These are phyloP conservation scores for Phrynocephalus guinanensis DNA, from an alignment of 2,797 vertebrate genomes.

Conservation along the genomic window DNA sequence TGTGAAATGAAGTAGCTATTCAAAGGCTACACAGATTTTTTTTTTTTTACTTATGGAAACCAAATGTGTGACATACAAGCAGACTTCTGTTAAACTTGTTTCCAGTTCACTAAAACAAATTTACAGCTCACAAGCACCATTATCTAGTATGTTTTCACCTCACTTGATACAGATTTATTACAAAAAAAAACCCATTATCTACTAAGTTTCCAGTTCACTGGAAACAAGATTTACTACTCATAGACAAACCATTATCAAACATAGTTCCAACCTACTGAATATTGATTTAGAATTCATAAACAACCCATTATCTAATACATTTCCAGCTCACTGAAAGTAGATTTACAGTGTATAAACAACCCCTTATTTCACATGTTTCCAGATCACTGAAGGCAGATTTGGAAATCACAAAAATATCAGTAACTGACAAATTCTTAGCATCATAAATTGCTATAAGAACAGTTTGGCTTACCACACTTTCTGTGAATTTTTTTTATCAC, in stretches of 20 bases:
- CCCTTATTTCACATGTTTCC: slow-evolving; percentile 76
- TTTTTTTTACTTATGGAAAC: slow-evolving; percentile 46
- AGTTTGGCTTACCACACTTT: background rate
- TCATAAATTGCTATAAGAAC: background rate
- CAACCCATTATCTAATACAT: slow-evolving; percentile 75
- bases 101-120: slow-evolving; percentile 76
- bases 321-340: slow-evolving; percentile 71
- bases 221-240: slow-evolving; percentile 80
- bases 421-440: slow-evolving; percentile 45
- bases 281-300: slow-evolving; percentile 86
- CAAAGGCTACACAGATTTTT: slow-evolving; percentile 53
- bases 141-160: slow-evolving; percentile 79
- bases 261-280: slow-evolving; percentile 81
- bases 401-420: slow-evolving; percentile 50
- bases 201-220: slow-evolving; percentile 80
- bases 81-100: slow-evolving; percentile 71
- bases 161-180: slow-evolving; percentile 80
- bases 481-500: background rate
- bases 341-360: slow-evolving; percentile 82
- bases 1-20: slow-evolving; percentile 46
- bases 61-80: slow-evolving; percentile 62
- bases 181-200: slow-evolving; percentile 78
- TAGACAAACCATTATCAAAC: slow-evolving; percentile 81
- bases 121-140: slow-evolving; percentile 76
- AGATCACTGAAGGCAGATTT: slow-evolving; percentile 73